phyloP scores from a whole-genome alignment of 2,888 invertebrate genomes.

The Patella depressa region DNA sequence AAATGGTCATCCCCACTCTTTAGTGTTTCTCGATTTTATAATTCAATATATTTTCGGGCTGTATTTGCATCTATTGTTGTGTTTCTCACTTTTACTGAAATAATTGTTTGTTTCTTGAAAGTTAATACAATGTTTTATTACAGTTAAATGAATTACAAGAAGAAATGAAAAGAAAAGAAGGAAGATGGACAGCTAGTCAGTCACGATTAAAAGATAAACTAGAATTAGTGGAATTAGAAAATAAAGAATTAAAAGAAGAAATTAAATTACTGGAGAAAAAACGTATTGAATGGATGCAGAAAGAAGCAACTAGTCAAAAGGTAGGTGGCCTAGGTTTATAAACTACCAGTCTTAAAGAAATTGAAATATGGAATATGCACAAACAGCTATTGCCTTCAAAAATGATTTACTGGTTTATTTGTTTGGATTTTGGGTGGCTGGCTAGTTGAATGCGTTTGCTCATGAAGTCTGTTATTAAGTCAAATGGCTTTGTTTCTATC shows the following conservation, averaged over 20 bases:
- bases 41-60: background rate
- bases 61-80: background rate
- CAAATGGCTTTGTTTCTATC: no score
- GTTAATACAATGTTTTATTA: background rate
- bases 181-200: slow-evolving; percentile 66
- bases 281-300: slow-evolving; percentile 66
- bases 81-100: background rate
- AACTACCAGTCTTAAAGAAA: no score
- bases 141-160: slow-evolving; percentile 66
- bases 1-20: no score
- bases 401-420: no score
- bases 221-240: slow-evolving; percentile 66
- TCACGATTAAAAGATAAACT: slow-evolving; percentile 64
- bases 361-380: no score
- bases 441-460: no score
- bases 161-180: slow-evolving; percentile 67
- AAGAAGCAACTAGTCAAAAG: slow-evolving; percentile 39
- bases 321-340: background rate
- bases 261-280: slow-evolving; percentile 65
- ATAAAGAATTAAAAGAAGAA: slow-evolving; percentile 67
- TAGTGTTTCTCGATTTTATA: background rate
- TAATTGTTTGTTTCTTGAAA: background rate
- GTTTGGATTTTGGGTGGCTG: no score
- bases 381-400: no score
- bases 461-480: no score